These are phyloP conservation scores for Thermophis baileyi DNA, from an alignment of 2,113 vertebrate genomes.

Conservation along the genomic window DNA sequence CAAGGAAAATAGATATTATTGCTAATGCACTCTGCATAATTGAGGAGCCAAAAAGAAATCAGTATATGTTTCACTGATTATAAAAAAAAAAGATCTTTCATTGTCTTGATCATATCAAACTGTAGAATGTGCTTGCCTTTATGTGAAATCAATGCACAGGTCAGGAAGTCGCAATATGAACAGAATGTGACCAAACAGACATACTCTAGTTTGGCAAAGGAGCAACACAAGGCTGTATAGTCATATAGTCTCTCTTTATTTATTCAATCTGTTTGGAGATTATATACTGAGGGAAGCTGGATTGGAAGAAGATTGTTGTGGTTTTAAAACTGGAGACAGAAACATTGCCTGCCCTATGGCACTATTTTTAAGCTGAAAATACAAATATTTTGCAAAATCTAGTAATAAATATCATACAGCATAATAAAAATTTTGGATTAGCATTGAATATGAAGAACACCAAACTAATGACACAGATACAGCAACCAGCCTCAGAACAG, in stretches of 20 bases:
- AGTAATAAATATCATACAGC: background rate
- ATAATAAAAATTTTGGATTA: background rate
- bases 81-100: background rate
- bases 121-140: background rate
- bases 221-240: background rate
- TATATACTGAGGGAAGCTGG: background rate
- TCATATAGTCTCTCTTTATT: background rate
- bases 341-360: background rate
- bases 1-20: background rate
- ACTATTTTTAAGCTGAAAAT: background rate
- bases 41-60: background rate
- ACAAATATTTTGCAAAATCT: background rate
- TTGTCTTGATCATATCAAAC: background rate
- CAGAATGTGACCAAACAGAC: background rate
- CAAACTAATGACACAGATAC: background rate
- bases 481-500: background rate
- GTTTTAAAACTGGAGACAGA: background rate
- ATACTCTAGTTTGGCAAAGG: background rate
- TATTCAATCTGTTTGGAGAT: background rate
- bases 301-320: background rate
- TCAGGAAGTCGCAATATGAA: background rate
- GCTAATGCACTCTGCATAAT: background rate
- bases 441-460: background rate
- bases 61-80: background rate
- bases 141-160: background rate